Conservation (phyloP, 2,888 invertebrate genomes). For the Pyrochroa serraticornis region DNA sequence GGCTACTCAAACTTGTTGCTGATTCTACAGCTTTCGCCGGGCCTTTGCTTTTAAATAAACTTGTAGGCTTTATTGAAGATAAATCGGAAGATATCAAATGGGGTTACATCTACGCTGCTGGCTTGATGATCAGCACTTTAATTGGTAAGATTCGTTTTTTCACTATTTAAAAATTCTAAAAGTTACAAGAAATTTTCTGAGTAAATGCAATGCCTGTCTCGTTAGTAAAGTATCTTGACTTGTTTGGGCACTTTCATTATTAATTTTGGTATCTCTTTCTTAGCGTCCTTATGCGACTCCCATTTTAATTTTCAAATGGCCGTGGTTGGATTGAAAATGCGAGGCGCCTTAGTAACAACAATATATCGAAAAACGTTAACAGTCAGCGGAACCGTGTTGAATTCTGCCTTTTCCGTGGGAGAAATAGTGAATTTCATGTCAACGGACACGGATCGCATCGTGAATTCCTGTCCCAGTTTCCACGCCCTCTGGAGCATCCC, state of each 20-base stretch:
- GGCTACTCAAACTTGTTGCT: constrained; percentile 79
- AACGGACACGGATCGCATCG: constrained; percentile 93
- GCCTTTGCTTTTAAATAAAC: constrained; percentile 82
- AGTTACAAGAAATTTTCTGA: too few species aligned
- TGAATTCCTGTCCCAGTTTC: constrained; percentile 95
- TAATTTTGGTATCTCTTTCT: too few species aligned
- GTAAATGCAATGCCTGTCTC: too few species aligned
- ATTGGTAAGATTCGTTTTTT: constrained; percentile 71
- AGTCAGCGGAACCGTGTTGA: constrained; percentile 51
- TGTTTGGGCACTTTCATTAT: too few species aligned
- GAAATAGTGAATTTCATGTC: constrained; percentile 97
- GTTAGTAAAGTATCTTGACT: too few species aligned
- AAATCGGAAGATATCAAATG: constrained; percentile 68
- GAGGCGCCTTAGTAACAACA: constrained; percentile 81
- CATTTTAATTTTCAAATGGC: constrained; percentile 92
- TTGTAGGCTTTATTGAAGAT: constrained; percentile 81
- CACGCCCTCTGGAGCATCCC: constrained; percentile 98
- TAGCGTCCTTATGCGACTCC: constrained; percentile 78
- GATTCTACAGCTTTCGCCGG: constrained; percentile 88
- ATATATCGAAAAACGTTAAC: constrained; percentile 76
- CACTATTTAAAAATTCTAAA: too few species aligned
- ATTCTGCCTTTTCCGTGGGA: constrained; percentile 68
- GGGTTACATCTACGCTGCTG: constrained; percentile 70
- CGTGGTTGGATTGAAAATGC: constrained; percentile 83
- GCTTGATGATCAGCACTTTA: constrained; percentile 70